Evolutionary conservation across 1,140 invertebrate genomes (phyloP).

Genomic region (Caerostris darwini): DNA sequence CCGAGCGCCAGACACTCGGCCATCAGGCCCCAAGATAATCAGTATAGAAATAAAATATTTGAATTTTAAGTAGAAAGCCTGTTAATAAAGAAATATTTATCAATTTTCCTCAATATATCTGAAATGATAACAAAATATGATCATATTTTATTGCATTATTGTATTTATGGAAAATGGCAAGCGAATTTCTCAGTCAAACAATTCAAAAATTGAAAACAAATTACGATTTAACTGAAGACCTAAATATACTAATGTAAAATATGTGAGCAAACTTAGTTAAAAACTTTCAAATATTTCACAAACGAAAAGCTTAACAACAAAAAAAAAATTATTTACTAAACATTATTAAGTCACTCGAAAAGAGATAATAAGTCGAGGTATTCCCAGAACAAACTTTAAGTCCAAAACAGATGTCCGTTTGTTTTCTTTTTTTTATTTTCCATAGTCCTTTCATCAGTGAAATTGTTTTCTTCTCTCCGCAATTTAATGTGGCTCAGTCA

Average conservation of each 20-base stretch:
- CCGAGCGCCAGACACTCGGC: no score
- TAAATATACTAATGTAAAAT: background rate
- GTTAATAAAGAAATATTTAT: no score
- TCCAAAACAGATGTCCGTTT: background rate
- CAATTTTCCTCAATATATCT: no score
- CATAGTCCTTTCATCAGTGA: background rate
- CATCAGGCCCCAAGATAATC: no score
- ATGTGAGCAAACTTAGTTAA: background rate
- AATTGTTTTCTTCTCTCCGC: background rate
- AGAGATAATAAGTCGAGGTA: background rate
- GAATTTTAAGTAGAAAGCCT: no score
- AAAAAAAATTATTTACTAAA: background rate
- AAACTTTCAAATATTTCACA: background rate
- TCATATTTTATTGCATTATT: no score
- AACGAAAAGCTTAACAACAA: background rate
- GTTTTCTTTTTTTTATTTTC: background rate
- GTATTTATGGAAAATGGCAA: no score
- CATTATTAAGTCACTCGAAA: background rate
- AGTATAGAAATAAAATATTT: no score
- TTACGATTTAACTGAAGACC: background rate
- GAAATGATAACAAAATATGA: no score
- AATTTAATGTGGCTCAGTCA: slow-evolving; percentile 8
- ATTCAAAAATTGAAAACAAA: background rate
- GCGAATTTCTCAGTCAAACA: no score
- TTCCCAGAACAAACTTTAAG: background rate